A percentile compares a stretch with the other conserved stretches of the same genome.
phyloP scores from a whole-genome alignment of 2,797 vertebrate species.

The Paratrypauchen microcephalus region DNA sequence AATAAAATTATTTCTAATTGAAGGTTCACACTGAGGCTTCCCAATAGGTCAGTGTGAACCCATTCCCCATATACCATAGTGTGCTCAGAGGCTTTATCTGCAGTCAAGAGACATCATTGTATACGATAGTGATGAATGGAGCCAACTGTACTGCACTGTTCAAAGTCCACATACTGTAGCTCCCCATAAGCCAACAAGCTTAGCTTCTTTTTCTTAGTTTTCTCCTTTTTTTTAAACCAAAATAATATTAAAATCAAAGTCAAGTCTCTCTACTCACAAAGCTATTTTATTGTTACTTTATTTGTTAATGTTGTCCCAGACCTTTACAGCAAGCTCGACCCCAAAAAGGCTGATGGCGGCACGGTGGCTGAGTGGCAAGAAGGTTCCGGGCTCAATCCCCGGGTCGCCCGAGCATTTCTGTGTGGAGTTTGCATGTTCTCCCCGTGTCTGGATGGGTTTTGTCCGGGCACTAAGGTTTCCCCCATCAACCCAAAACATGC shows the following conservation, averaged over 20 bases:
- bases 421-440: too few relatives aligned
- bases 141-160: neutral
- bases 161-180: neutral
- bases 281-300: too few relatives aligned
- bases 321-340: too few relatives aligned
- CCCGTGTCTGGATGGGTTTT: too few relatives aligned
- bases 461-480: too few relatives aligned
- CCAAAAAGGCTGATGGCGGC: too few relatives aligned
- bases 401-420: too few relatives aligned
- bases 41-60: constrained; percentile 2
- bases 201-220: neutral
- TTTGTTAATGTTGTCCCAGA: too few relatives aligned
- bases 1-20: constrained; percentile 77
- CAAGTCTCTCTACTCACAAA: too few relatives aligned
- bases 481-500: too few relatives aligned
- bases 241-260: neutral
- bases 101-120: neutral
- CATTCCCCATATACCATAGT: neutral
- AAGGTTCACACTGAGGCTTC: constrained; percentile 59
- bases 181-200: neutral
- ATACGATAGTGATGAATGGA: neutral
- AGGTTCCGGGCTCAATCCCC: too few relatives aligned
- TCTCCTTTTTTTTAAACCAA: neutral
- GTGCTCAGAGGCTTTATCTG: neutral
- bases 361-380: too few relatives aligned